Evolutionary conservation across 2,888 invertebrate species (phyloP), one percentile per base, ranked within the genome.

Genomic region (Torymus tubicola): DNA sequence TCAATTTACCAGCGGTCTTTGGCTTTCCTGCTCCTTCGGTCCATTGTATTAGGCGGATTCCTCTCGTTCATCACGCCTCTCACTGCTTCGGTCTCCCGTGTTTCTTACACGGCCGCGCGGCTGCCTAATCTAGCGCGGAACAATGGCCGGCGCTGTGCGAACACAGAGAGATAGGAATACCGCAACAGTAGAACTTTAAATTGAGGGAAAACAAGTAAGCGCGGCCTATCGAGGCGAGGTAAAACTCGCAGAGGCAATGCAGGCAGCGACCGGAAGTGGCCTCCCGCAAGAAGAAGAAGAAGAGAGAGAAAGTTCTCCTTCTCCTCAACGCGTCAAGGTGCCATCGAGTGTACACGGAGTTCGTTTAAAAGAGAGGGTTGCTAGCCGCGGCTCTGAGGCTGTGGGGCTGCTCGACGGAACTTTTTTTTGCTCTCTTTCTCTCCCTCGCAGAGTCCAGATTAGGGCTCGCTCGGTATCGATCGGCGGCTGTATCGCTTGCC

Each of bases 401-500:
- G 42, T 8, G 53, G n/a, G 12, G 18, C 57, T 42, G 50, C 52
- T 42, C n/a, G 53, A 31, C 61, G 57, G 64, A 55, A 70, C 18
- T 69, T 60, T 63, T 69, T 63, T 24, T 3, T 8, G 5, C 8
- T 4, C 42, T 42, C 8, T 42, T 8, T 8, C 42, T 42, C 8
- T 42, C 42, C 8, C 42, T 42, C 42, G 42, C 42, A 42, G 13
- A n/a, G 50, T 24, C 63, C 18, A 61, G 77, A 69, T 70, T 63
- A 77, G 57, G 16, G 24, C 57, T 76, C 24, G 31, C 57, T 75
- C 68, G 63, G 69, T 70, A 77, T 77, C 77, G 77, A 77, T 77
- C 60, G 70, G 52, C 63, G 42, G 42, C 70, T 63, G 53, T 64
- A 68, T 77, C 63, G 16, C 70, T 55, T 42, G 31, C 16, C 13